Base-by-base conservation (phyloP, 2,113 vertebrate genomes). In the Ovibos moschatus region DNA sequence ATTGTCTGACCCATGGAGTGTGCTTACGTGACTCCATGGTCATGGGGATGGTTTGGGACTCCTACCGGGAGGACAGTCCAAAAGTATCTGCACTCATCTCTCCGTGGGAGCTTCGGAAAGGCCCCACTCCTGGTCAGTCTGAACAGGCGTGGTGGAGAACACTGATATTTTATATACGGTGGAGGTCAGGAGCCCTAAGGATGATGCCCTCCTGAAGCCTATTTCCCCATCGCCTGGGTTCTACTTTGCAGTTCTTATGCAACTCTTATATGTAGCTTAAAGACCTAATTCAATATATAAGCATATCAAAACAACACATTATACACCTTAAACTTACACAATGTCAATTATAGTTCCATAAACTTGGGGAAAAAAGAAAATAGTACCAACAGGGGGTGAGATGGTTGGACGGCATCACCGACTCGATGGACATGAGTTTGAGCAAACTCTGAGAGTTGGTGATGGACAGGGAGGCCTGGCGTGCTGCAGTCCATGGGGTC, bases 111-210 rank as follows among this genome's bases (percentile, higher is more conserved):
- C 51, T 87, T 92, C 17, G 1, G 33, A 50, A 79, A 57, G 60
- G 3, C 27, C 16, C n/a, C 16, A 7, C 2, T 21, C 30, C 33
- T 21, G 33, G 57, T 21, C 13, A 91, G 3, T 87, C 6, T 15
- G 1, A 27, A 50, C 14, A 67, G 55, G 3, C 0, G 0, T n/a
- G 19, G 78, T 2, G 2, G 30, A 15, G 3, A 50, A 43, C 55
- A 25, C 40, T 45, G 9, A 15, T 60, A n/a, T 79, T 55, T 50
- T 47, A 53, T 21, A 9, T 8, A 10, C 3, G 86, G 50, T 0
- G 2, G 33, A 81, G 9, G 40, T 28, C 58, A 82, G 57, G 30
- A 40, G 45, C 45, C 45, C 76, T 45, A 67, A 43, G 43, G 30
- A 89, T 3, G 47, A 84, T 23, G 14, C 12, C 85, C 25, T 60